Conservation (phyloP, 92 coral and sea anemone species). For the Porites divaricata region DNA sequence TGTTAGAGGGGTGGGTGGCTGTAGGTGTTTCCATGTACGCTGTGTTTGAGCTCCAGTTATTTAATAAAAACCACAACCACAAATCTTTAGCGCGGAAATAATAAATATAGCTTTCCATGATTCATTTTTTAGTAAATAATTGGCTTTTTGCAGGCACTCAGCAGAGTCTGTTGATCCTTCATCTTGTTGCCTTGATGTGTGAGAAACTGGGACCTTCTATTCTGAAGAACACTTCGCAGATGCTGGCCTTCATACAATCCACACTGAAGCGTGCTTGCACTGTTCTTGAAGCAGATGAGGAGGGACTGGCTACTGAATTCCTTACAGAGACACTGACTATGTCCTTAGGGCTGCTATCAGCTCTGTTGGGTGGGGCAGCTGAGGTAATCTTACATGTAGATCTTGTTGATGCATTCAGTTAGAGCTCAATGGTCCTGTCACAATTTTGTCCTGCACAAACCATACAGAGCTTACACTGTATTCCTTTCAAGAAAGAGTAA, state of each 20-base stretch:
- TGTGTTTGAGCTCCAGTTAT: too few relatives aligned
- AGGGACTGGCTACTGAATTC: constrained; percentile 53
- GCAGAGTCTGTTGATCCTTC: constrained; percentile 76
- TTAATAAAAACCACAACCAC: too few relatives aligned
- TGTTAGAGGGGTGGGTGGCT: too few relatives aligned
- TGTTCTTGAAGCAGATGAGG: constrained; percentile 52
- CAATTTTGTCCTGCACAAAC: too few relatives aligned
- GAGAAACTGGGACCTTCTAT: constrained; percentile 95
- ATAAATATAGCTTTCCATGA: neutral
- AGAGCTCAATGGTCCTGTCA: too few relatives aligned
- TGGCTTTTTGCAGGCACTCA: constrained; percentile 16
- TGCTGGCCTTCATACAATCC: constrained; percentile 76
- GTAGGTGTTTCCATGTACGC: too few relatives aligned
- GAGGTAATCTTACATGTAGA: constrained; percentile 44
- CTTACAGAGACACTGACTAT: constrained; percentile 88
- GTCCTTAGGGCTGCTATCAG: constrained; percentile 95
- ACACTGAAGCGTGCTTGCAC: constrained; percentile 83
- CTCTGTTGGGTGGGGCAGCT: constrained; percentile 86
- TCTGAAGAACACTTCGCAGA: constrained; percentile 79
- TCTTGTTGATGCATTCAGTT: neutral
- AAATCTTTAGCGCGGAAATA: too few relatives aligned
- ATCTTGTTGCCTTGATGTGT: constrained; percentile 89
- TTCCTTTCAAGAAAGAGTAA: too few relatives aligned
- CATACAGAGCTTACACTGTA: too few relatives aligned
- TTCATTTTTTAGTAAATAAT: neutral